Evolutionary conservation across 2,888 invertebrate species (phyloP).

Genomic region (Erebia ligea): DNA sequence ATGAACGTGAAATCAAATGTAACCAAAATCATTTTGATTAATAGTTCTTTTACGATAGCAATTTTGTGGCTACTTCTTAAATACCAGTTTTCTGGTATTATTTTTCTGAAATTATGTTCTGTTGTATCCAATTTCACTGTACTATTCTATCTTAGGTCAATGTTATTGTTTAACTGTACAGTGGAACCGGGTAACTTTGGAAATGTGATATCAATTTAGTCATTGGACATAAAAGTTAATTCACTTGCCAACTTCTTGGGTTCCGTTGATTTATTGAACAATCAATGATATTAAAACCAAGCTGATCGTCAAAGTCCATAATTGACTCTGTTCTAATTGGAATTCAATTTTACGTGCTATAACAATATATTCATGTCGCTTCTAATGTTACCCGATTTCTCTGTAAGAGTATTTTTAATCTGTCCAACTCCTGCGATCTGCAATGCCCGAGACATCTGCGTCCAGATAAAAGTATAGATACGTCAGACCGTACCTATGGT

Average conservation of each 20-base stretch:
- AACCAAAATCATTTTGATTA: neutral
- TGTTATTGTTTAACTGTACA: too few relatives aligned
- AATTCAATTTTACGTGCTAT: too few relatives aligned
- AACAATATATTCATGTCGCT: too few relatives aligned
- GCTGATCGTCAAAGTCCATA: too few relatives aligned
- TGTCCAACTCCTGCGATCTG: conserved; percentile 16
- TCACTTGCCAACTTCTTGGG: too few relatives aligned
- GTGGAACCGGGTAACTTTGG: too few relatives aligned
- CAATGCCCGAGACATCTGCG: conserved; percentile 32
- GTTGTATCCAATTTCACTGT: neutral
- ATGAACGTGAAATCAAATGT: neutral
- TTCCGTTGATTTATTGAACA: too few relatives aligned
- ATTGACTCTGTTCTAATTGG: too few relatives aligned
- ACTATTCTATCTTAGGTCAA: neutral
- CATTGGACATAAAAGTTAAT: too few relatives aligned
- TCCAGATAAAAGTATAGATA: conserved; percentile 37
- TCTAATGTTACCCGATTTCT: neutral
- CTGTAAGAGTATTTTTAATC: neutral
- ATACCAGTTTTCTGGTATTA: neutral
- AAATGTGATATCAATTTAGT: too few relatives aligned
- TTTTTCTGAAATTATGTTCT: neutral
- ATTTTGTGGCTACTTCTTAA: too few relatives aligned
- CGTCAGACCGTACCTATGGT: conserved; percentile 31
- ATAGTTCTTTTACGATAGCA: neutral
- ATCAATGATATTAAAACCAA: too few relatives aligned